Percentiles rank a stretch among this genome's conserved stretches.
These are phyloP conservation scores for Serrognathus titanus DNA, from an alignment of 2,888 invertebrate species.

Conservation along the genomic window DNA sequence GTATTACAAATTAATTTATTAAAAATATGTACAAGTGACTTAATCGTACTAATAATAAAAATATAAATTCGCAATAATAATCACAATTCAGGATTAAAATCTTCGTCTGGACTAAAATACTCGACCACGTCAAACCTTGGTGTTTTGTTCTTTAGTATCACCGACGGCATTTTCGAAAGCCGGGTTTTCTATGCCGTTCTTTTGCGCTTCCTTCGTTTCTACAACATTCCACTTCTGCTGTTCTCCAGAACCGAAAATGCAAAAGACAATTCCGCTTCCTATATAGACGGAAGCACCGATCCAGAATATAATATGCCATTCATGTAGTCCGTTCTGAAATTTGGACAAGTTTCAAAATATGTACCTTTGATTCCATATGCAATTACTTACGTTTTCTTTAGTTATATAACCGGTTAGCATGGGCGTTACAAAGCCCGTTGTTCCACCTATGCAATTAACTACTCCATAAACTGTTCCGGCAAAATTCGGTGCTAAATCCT, in stretches of 20 bases:
- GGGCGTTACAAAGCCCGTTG: constrained; percentile 70
- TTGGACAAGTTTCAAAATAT: background rate
- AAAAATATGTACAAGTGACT: constrained; percentile 1
- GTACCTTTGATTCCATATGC: background rate
- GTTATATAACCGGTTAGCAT: constrained; percentile 59
- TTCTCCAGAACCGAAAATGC: constrained; percentile 66
- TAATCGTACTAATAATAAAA: constrained; percentile 7
- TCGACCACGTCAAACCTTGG: constrained; percentile 9
- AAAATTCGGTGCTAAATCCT: constrained; percentile 72
- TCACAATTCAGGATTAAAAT: constrained; percentile 5
- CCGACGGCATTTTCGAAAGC: constrained; percentile 29
- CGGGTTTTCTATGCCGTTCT: constrained; percentile 4
- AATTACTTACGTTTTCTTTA: constrained; percentile 34
- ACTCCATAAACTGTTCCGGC: constrained; percentile 71
- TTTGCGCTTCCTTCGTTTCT: constrained; percentile 14
- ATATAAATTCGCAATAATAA: constrained; percentile 12
- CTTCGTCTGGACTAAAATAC: too few species aligned
- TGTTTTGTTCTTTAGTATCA: constrained; percentile 18
- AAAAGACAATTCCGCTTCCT: constrained; percentile 65
- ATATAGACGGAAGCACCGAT: constrained; percentile 70
- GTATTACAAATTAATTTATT: background rate
- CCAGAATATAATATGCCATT: constrained; percentile 72
- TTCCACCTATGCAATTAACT: constrained; percentile 68
- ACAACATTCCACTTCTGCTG: constrained; percentile 69
- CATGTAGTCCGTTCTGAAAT: constrained; percentile 69